Percentiles rank a stretch among this genome's conserved stretches.
These are phyloP conservation scores for Phyto melanocephala DNA, from an alignment of 2,888 invertebrate species.

Conservation along the genomic window DNA sequence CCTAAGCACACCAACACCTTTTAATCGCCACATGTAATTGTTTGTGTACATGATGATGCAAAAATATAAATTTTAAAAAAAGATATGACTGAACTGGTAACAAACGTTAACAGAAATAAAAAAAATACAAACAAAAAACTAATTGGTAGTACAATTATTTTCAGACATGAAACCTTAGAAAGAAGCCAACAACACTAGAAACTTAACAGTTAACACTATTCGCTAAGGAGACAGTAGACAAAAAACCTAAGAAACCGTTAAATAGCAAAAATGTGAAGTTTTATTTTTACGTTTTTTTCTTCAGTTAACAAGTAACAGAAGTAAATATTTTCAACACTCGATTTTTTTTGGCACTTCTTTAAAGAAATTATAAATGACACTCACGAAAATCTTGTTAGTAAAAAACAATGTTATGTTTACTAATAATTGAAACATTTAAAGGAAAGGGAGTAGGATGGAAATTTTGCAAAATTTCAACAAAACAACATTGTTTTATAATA, in stretches of 20 bases:
- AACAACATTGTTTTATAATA: too few relatives aligned
- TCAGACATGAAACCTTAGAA: constrained; percentile 59
- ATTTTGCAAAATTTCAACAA: too few relatives aligned
- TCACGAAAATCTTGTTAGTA: not conserved
- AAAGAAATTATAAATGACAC: constrained; percentile 12
- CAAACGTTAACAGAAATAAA: not conserved
- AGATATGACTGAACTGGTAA: constrained; percentile 40
- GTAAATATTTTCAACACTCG: constrained; percentile 50
- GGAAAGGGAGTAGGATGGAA: too few relatives aligned
- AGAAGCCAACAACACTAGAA: constrained; percentile 15
- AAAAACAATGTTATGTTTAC: too few relatives aligned
- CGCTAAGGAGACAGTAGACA: constrained; percentile 9
- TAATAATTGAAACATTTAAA: too few relatives aligned
- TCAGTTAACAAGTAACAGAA: constrained; percentile 49
- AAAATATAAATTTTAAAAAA: not conserved
- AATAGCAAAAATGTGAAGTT: constrained; percentile 8
- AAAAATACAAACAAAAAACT: constrained; percentile 56
- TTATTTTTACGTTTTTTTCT: not conserved
- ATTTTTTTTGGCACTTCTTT: constrained; percentile 22
- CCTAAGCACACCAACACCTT: constrained; percentile 46
- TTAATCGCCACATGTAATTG: constrained; percentile 37
- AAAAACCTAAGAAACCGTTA: constrained; percentile 46
- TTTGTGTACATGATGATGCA: constrained; percentile 4
- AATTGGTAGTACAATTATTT: constrained; percentile 68
- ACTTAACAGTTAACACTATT: constrained; percentile 16